Conservation (phyloP, 1,140 invertebrate genomes). For the Cydia strobilella region DNA sequence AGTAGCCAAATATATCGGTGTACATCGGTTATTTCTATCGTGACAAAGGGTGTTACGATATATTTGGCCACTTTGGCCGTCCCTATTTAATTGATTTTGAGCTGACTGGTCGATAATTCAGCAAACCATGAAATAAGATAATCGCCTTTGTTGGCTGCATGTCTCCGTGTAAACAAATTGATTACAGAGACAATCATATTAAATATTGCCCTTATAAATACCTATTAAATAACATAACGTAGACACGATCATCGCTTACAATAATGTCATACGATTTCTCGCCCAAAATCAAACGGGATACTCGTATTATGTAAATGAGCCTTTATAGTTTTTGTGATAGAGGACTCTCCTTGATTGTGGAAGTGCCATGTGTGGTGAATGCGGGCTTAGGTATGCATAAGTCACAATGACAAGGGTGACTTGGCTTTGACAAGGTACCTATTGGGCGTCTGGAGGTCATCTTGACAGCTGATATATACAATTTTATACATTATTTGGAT, state of each 20-base stretch:
- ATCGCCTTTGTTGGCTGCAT: too few relatives aligned
- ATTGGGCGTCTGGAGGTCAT: not conserved
- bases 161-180: too few relatives aligned
- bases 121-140: too few relatives aligned
- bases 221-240: too few relatives aligned
- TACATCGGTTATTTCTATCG: too few relatives aligned
- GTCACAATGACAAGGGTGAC: not conserved
- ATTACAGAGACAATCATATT: too few relatives aligned
- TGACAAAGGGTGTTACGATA: too few relatives aligned
- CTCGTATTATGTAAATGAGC: constrained; percentile 2
- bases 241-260: not conserved
- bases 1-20: too few relatives aligned
- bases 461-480: not conserved
- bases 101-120: too few relatives aligned
- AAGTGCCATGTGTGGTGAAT: not conserved
- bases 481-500: not conserved
- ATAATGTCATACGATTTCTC: not conserved
- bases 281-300: not conserved
- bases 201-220: too few relatives aligned
- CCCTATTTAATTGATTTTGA: too few relatives aligned
- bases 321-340: constrained; percentile 1
- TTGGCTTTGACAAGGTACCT: not conserved
- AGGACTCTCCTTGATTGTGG: not conserved
- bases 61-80: too few relatives aligned
- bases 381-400: not conserved